These are phyloP conservation scores for Spodoptera littoralis DNA, from an alignment of 2,888 invertebrate species.

Conservation along the genomic window DNA sequence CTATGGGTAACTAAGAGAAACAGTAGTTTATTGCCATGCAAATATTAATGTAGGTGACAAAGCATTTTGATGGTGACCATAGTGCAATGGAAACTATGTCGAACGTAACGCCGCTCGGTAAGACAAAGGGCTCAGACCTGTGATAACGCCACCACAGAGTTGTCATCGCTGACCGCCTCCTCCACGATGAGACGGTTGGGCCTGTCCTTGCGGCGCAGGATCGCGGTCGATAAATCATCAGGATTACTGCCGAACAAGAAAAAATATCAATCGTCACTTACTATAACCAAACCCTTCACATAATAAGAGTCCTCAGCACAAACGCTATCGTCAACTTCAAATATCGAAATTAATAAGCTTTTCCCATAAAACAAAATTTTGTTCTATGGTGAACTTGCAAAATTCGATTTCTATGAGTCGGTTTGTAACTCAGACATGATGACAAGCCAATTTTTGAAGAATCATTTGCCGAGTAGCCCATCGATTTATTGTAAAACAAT, in stretches of 20 bases:
- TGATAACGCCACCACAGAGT: constrained; percentile 98
- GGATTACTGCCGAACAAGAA: constrained; percentile 82
- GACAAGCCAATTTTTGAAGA: constrained; percentile 87
- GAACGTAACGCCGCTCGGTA: constrained; percentile 4
- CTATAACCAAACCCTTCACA: constrained; percentile 46
- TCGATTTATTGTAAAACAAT: constrained; percentile 45
- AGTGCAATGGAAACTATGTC: constrained; percentile 8
- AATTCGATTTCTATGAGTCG: constrained; percentile 59
- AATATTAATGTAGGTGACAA: constrained; percentile 45
- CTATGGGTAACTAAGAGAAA: not conserved
- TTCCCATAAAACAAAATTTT: constrained; percentile 10
- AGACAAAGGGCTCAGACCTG: constrained; percentile 90
- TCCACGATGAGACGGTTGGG: constrained; percentile 99
- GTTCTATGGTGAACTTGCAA: constrained; percentile 52
- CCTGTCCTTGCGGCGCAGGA: constrained; percentile 98
- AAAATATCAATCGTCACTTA: constrained; percentile 45
- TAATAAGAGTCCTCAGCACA: constrained; percentile 7
- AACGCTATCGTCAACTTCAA: constrained; percentile 7
- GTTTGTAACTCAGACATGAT: constrained; percentile 82
- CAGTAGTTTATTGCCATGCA: constrained; percentile 17
- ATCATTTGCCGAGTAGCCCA: constrained; percentile 64
- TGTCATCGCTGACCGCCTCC: constrained; percentile 99
- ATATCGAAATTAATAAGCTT: not conserved
- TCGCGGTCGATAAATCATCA: constrained; percentile 99
- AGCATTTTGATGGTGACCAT: constrained; percentile 38